phyloP scores from a whole-genome alignment of 2,113 vertebrate genomes.

The Neogobius melanostomus region DNA sequence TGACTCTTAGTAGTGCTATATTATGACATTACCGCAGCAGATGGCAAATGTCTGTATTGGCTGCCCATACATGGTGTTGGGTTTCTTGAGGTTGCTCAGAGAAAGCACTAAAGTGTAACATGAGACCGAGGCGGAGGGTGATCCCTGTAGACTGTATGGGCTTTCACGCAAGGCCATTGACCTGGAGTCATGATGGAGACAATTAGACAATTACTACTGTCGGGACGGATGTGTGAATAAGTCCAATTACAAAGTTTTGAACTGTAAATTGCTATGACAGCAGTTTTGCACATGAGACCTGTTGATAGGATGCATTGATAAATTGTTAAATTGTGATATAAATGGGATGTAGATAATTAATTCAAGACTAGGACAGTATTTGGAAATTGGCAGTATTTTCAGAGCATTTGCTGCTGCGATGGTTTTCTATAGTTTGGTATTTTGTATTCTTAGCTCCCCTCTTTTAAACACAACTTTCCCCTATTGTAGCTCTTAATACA shows the following conservation, averaged over 20 bases:
- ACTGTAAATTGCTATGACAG: too few species aligned
- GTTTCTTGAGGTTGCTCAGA: slow-evolving; percentile 55
- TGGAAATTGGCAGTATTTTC: too few species aligned
- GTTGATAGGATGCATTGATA: too few species aligned
- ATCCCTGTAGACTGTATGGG: slow-evolving; percentile 33
- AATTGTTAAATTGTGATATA: too few species aligned
- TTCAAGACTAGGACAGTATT: too few species aligned
- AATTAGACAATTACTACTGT: neutral
- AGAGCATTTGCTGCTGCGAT: too few species aligned
- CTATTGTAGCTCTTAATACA: too few species aligned
- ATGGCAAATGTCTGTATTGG: slow-evolving; percentile 37
- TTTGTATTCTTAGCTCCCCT: too few species aligned
- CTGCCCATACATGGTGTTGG: slow-evolving; percentile 38
- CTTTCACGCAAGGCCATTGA: slow-evolving; percentile 20
- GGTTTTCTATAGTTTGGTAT: too few species aligned
- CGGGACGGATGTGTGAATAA: neutral
- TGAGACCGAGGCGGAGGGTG: slow-evolving; percentile 28
- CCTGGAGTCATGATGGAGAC: neutral
- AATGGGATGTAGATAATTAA: too few species aligned
- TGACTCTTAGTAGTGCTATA: slow-evolving; percentile 13
- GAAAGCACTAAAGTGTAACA: slow-evolving; percentile 52
- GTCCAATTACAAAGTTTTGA: neutral
- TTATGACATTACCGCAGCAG: slow-evolving; percentile 34
- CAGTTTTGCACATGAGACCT: too few species aligned
- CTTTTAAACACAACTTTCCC: too few species aligned